Evolutionary conservation across 2,888 invertebrate genomes (phyloP).

Genomic region (Pterostichus madidus): DNA sequence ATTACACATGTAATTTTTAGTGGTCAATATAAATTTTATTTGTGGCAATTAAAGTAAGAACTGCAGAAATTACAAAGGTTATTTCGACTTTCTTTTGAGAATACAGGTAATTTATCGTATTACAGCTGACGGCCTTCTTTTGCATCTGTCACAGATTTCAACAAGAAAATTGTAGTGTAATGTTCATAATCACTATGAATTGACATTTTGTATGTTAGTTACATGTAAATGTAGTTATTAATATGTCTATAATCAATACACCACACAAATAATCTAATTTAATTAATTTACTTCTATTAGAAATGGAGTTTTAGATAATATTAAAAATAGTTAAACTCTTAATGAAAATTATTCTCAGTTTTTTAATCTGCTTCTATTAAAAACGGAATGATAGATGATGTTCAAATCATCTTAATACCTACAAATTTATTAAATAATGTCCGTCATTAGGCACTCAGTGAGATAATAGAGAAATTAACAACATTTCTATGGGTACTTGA

Average conservation of each 20-base stretch:
- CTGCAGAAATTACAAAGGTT: not conserved
- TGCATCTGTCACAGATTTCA: slow-evolving; percentile 13
- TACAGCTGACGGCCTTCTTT: not conserved
- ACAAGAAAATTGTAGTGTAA: slow-evolving; percentile 22
- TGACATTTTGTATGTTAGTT: not conserved
- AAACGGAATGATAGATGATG: too few species aligned
- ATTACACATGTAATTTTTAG: not conserved
- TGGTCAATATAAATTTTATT: not conserved
- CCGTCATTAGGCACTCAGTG: too few species aligned
- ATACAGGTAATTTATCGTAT: slow-evolving; percentile 10
- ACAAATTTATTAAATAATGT: too few species aligned
- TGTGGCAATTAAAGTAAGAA: not conserved
- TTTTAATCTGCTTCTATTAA: too few species aligned
- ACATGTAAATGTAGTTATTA: not conserved
- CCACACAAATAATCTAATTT: too few species aligned
- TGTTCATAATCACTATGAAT: not conserved
- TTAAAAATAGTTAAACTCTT: not conserved
- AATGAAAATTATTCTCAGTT: not conserved
- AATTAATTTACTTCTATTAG: too few species aligned
- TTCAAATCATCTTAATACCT: too few species aligned
- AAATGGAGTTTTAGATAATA: not conserved
- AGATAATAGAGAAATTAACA: too few species aligned
- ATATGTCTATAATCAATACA: not conserved
- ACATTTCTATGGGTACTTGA: too few species aligned
- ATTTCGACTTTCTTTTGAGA: slow-evolving; percentile 5